A percentile compares a stretch with the other conserved stretches of the same genome.
phyloP scores from a whole-genome alignment of 2,888 invertebrate genomes.

The Petrophora chlorosata region DNA sequence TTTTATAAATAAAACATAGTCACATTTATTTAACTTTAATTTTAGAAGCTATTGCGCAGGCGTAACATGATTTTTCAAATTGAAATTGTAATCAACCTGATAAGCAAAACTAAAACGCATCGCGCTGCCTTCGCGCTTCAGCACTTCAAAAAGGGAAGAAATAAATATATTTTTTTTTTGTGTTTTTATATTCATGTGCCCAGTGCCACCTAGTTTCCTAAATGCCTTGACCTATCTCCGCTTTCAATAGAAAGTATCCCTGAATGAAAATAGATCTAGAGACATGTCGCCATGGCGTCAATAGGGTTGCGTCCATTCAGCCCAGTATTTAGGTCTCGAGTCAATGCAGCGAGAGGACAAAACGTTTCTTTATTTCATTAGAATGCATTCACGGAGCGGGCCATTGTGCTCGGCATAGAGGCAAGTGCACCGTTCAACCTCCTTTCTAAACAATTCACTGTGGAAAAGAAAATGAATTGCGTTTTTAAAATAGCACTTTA shows the following conservation, averaged over 20 bases:
- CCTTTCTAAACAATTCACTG: conserved; percentile 52
- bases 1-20: too few relatives aligned
- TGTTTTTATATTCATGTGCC: too few relatives aligned
- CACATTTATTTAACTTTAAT: too few relatives aligned
- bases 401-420: conserved; percentile 46
- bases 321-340: conserved; percentile 54
- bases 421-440: conserved; percentile 43
- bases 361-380: conserved; percentile 75
- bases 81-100: too few relatives aligned
- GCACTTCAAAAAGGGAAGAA: too few relatives aligned
- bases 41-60: too few relatives aligned
- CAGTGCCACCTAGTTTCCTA: not conserved
- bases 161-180: too few relatives aligned
- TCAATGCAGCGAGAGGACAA: conserved; percentile 57
- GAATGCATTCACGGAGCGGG: conserved; percentile 57
- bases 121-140: too few relatives aligned
- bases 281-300: conserved; percentile 35
- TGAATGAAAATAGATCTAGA: conserved; percentile 26
- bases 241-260: conserved; percentile 16
- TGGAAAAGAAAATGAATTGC: conserved; percentile 40
- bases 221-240: conserved; percentile 18
- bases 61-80: too few relatives aligned
- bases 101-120: too few relatives aligned
- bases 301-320: conserved; percentile 47
- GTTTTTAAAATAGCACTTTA: conserved; percentile 15